Conservation (phyloP, 2,113 vertebrate species). For the Melanotaenia duboulayi region DNA sequence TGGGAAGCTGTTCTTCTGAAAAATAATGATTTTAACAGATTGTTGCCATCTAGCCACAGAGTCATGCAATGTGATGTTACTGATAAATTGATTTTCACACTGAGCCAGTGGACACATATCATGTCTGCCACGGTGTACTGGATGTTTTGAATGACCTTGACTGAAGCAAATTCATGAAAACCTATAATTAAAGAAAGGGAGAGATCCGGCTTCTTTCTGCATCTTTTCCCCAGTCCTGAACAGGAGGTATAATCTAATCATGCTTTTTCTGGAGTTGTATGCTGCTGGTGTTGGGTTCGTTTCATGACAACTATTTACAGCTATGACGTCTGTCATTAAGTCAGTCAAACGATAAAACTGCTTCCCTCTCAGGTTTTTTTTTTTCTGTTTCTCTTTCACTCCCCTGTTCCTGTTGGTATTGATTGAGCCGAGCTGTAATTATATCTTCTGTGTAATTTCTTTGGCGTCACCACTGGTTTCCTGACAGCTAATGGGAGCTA, state of each 20-base stretch:
- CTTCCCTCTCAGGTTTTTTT: constrained; percentile 52
- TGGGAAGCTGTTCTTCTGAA: not conserved
- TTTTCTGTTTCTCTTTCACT: constrained; percentile 43
- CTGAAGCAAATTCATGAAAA: constrained; percentile 1
- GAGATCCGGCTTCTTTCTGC: constrained; percentile 6
- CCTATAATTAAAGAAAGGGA: constrained; percentile 3
- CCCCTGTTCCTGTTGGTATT: constrained; percentile 67
- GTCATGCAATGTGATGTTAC: not conserved
- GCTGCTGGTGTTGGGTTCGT: constrained; percentile 26
- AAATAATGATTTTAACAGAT: constrained; percentile 4
- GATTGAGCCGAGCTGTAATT: constrained; percentile 76
- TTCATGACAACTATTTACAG: constrained; percentile 43
- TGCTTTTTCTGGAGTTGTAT: constrained; percentile 22
- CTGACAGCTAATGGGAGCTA: constrained; percentile 70
- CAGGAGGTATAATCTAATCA: constrained; percentile 32
- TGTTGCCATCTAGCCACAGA: constrained; percentile 5
- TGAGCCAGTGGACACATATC: not conserved
- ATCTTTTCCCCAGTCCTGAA: constrained; percentile 17
- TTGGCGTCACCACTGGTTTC: constrained; percentile 66
- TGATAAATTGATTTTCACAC: constrained; percentile 21
- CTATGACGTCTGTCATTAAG: constrained; percentile 61
- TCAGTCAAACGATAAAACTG: constrained; percentile 58
- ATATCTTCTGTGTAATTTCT: constrained; percentile 74
- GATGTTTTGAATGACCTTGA: constrained; percentile 18
- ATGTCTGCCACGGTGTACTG: not conserved